A percentile compares a stretch with the other conserved stretches of the same genome.
These are phyloP conservation scores for Coilia nasus DNA, from an alignment of 2,797 vertebrate genomes.

Conservation along the genomic window DNA sequence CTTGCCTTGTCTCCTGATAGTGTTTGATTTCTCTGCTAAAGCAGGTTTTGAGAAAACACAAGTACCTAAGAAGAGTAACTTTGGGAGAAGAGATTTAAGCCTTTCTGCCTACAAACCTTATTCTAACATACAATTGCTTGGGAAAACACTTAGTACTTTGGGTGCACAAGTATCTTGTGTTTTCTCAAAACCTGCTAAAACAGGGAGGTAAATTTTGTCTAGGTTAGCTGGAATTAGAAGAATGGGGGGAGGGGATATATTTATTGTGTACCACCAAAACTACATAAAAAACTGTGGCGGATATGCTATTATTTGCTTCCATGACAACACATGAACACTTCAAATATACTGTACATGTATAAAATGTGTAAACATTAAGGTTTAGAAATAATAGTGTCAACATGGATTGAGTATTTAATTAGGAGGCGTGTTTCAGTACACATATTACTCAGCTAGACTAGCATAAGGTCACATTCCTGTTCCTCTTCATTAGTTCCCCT, in stretches of 20 bases:
- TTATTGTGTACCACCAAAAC: background rate
- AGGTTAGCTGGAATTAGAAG: too few species aligned
- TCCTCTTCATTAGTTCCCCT: background rate
- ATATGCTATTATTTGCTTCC: background rate
- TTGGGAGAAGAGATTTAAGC: too few species aligned
- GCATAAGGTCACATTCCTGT: background rate
- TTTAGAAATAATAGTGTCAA: background rate
- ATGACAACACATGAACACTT: background rate
- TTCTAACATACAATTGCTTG: too few species aligned
- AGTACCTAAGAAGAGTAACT: too few species aligned
- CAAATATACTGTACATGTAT: background rate
- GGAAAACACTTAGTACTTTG: too few species aligned
- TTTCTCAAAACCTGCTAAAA: too few species aligned
- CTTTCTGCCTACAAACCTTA: too few species aligned
- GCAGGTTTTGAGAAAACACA: too few species aligned
- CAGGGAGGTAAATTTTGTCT: too few species aligned
- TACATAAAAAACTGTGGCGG: background rate
- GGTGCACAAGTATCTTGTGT: too few species aligned
- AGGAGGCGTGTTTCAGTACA: slow-evolving; percentile 10
- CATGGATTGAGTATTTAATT: background rate
- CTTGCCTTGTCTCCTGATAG: background rate
- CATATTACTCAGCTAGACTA: background rate
- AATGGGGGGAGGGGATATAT: background rate
- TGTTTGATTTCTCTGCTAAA: background rate
- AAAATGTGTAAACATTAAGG: background rate